Evolutionary conservation across 2,113 vertebrate species (phyloP).

Genomic region (Apteryx owenii): DNA sequence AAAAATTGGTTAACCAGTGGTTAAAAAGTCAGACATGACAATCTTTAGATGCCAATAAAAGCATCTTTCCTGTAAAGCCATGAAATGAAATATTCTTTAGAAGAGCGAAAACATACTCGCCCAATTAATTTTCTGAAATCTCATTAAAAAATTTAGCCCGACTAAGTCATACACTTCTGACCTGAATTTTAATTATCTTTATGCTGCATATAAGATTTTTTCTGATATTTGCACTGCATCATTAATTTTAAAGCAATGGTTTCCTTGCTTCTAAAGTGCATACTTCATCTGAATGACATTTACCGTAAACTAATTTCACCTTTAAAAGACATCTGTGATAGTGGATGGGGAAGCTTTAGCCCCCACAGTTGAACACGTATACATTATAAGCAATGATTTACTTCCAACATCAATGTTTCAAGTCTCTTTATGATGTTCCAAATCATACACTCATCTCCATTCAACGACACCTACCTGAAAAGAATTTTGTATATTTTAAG

Average conservation of each 20-base stretch:
- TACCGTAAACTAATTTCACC: constrained; percentile 75
- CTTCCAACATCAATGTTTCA: neutral
- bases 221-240: constrained; percentile 79
- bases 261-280: constrained; percentile 73
- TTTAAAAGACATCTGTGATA: constrained; percentile 69
- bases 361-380: neutral
- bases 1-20: constrained; percentile 28
- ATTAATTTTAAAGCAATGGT: constrained; percentile 77
- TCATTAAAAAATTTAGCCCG: constrained; percentile 84
- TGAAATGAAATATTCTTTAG: constrained; percentile 63
- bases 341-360: constrained; percentile 16
- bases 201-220: constrained; percentile 63
- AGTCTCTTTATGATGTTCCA: neutral
- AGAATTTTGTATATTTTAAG: neutral
- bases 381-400: constrained; percentile 6
- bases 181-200: constrained; percentile 83
- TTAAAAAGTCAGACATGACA: constrained; percentile 60
- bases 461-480: neutral
- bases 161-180: constrained; percentile 82
- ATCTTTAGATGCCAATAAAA: constrained; percentile 49
- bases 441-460: neutral
- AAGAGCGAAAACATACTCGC: constrained; percentile 67
- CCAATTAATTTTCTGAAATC: constrained; percentile 85
- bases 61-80: constrained; percentile 37
- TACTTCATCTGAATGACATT: constrained; percentile 77